These are phyloP conservation scores for Sylvia borin DNA, from an alignment of 2,797 vertebrate species.

Conservation along the genomic window DNA sequence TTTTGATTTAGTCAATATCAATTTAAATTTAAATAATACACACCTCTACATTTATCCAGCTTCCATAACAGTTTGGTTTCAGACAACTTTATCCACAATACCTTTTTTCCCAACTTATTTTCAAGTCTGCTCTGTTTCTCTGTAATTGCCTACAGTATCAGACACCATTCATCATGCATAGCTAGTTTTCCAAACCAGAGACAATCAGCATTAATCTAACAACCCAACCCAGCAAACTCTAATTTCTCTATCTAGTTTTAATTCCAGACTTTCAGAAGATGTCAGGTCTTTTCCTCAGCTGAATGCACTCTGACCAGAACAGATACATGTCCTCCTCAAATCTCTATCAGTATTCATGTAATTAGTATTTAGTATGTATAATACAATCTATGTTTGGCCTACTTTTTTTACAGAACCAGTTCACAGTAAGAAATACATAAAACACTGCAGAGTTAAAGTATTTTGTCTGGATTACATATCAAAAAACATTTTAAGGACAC, in stretches of 20 bases:
- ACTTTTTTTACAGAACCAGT: background rate
- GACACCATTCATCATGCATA: background rate
- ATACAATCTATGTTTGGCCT: background rate
- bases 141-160: background rate
- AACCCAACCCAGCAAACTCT: background rate
- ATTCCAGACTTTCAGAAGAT: background rate
- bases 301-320: background rate
- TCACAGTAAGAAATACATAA: background rate
- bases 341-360: background rate
- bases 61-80: background rate
- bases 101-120: background rate
- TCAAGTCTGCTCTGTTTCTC: background rate
- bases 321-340: background rate
- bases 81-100: background rate
- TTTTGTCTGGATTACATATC: background rate
- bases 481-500: background rate
- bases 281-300: background rate
- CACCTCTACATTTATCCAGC: background rate
- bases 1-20: background rate
- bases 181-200: background rate
- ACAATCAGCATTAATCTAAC: background rate
- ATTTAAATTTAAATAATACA: background rate
- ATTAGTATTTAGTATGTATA: background rate
- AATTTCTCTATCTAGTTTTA: background rate
- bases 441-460: rapidly evolving